phyloP scores from a whole-genome alignment of 2,888 invertebrate species.

The Hyppa rectilinea region DNA sequence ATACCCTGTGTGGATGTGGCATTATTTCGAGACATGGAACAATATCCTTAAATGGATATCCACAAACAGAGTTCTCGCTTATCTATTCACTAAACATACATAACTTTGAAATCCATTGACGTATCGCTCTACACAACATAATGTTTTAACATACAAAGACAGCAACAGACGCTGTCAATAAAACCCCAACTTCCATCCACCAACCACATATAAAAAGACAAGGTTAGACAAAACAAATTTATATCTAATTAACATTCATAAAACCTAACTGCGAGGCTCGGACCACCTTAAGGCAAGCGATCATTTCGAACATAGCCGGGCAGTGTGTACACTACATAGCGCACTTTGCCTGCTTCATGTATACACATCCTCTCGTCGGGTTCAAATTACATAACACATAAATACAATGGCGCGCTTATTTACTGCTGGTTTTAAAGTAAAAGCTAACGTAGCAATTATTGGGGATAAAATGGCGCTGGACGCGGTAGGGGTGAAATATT shows the following conservation, averaged over 20 bases:
- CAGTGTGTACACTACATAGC: constrained; percentile 51
- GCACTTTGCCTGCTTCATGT: constrained; percentile 57
- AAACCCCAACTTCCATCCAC: background rate
- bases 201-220: constrained; percentile 25
- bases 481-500: background rate
- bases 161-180: background rate
- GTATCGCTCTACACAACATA: background rate
- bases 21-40: too few species aligned
- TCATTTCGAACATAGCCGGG: constrained; percentile 54
- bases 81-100: too few species aligned
- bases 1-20: too few species aligned
- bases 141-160: background rate
- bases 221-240: constrained; percentile 37
- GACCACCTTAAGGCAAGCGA: constrained; percentile 45
- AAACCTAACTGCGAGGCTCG: constrained; percentile 31
- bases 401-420: constrained; percentile 81
- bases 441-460: constrained; percentile 73
- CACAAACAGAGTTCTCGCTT: too few species aligned
- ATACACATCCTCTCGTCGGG: constrained; percentile 69
- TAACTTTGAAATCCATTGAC: background rate
- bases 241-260: constrained; percentile 55
- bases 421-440: constrained; percentile 79
- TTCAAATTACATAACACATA: constrained; percentile 83
- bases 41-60: too few species aligned
- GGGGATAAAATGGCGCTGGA: constrained; percentile 67